Conservation (phyloP, 2,888 invertebrate species). For the Melangyna quadrimaculata region DNA sequence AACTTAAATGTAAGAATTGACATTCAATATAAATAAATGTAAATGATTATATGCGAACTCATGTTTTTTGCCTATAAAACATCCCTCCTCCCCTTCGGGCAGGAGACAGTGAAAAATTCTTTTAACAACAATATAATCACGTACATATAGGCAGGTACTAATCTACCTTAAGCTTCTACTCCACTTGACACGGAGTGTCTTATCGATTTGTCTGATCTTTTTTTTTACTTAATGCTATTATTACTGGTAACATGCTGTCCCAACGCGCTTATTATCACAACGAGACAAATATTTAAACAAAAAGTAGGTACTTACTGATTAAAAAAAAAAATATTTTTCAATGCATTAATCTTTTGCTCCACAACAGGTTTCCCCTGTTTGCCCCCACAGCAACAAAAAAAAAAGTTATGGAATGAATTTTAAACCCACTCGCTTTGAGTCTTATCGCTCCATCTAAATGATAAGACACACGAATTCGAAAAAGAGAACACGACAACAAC, state of each 20-base stretch:
- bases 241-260: slow-evolving; percentile 60
- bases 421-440: background rate
- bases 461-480: slow-evolving; percentile 45
- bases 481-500: slow-evolving; percentile 26
- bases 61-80: background rate
- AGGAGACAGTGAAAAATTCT: background rate
- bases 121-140: background rate
- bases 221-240: slow-evolving; percentile 34
- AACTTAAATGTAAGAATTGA: no score
- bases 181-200: background rate
- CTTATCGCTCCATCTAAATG: slow-evolving; percentile 14
- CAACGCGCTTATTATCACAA: slow-evolving; percentile 61
- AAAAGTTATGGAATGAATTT: background rate
- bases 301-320: slow-evolving; percentile 12
- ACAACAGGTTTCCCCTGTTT: background rate
- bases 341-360: background rate
- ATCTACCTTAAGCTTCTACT: background rate
- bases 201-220: slow-evolving; percentile 5
- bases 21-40: no score
- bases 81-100: background rate
- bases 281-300: slow-evolving; percentile 63
- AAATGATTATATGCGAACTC: no score
- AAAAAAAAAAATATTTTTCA: background rate
- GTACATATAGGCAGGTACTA: background rate
- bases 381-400: background rate